Conservation (phyloP, 2,797 vertebrate species). For the Megalops cyprinoides region DNA sequence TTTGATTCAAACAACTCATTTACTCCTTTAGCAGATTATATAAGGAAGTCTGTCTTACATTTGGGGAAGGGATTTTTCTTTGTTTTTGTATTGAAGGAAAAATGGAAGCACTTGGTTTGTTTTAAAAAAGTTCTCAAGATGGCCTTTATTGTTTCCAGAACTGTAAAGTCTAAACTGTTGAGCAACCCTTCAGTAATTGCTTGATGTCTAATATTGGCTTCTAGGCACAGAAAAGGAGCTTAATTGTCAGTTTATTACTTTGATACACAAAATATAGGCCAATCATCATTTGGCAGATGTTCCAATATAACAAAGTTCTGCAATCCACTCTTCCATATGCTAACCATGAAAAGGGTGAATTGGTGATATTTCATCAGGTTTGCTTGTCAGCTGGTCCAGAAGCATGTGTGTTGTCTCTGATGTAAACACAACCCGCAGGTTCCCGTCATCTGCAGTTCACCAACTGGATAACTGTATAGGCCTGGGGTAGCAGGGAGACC, state of each 20-base stretch:
- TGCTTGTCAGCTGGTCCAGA: not conserved
- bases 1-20: not conserved
- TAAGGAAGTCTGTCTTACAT: no score
- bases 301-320: not conserved
- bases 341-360: not conserved
- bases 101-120: not conserved
- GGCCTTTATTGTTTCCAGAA: not conserved
- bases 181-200: not conserved
- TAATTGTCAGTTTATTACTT: not conserved
- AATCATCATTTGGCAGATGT: not conserved
- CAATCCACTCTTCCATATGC: not conserved
- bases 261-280: not conserved
- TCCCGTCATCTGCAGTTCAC: not conserved
- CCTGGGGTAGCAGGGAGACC: no score
- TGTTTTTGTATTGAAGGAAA: not conserved
- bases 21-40: not conserved
- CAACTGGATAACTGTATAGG: no score
- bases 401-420: not conserved
- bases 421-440: not conserved
- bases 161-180: slow-evolving; percentile 5
- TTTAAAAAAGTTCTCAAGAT: not conserved
- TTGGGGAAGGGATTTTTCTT: not conserved
- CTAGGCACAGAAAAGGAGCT: not conserved
- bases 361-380: no score
- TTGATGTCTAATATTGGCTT: not conserved